Percentiles rank a stretch among this genome's conserved stretches.
phyloP scores from a whole-genome alignment of 2,797 vertebrate species.

The Ataeniobius toweri region DNA sequence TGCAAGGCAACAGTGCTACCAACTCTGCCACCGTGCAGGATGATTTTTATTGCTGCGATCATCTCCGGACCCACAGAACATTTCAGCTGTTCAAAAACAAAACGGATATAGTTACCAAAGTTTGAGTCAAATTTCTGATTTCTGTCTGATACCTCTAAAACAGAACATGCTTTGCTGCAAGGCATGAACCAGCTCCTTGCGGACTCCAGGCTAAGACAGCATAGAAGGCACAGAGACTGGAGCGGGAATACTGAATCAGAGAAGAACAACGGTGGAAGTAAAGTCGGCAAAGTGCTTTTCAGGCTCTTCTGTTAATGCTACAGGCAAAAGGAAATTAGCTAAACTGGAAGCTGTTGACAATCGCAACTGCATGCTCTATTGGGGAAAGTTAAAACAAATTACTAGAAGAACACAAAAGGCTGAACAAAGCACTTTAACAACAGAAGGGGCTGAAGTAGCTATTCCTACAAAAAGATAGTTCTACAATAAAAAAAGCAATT shows the following conservation, averaged over 20 bases:
- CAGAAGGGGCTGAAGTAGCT: constrained; percentile 11
- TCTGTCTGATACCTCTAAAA: constrained; percentile 28
- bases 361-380: constrained; percentile 22
- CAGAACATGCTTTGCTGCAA: constrained; percentile 56
- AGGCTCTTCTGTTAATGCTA: constrained; percentile 29
- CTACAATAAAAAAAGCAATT: not conserved
- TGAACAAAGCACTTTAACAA: constrained; percentile 34
- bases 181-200: constrained; percentile 28
- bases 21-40: too few relatives aligned
- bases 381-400: constrained; percentile 56
- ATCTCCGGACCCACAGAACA: not conserved
- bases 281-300: constrained; percentile 44
- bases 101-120: too few relatives aligned
- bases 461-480: not conserved
- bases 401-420: constrained; percentile 37
- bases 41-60: not conserved
- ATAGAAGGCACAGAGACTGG: constrained; percentile 10
- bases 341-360: constrained; percentile 46
- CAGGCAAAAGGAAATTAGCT: constrained; percentile 52
- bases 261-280: constrained; percentile 11
- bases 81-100: too few relatives aligned
- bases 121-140: not conserved
- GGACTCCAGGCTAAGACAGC: constrained; percentile 48
- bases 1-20: too few relatives aligned
- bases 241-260: constrained; percentile 57